Percentiles rank a stretch among this genome's conserved stretches.
Evolutionary conservation across 1,140 invertebrate genomes (phyloP).

Genomic region (Zophobas morio): DNA sequence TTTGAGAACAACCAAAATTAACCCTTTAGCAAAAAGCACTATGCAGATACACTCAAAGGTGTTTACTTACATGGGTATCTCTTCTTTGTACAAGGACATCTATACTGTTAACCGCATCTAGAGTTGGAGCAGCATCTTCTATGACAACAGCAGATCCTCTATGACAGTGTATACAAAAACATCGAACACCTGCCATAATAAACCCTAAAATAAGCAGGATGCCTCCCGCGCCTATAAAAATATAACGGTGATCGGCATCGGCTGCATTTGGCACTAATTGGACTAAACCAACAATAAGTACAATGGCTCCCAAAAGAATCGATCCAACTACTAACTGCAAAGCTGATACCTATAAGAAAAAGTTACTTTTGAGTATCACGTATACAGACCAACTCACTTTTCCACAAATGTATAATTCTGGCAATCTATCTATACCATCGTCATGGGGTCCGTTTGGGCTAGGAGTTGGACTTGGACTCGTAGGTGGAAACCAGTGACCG

Average conservation of each 20-base stretch:
- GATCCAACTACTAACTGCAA: constrained; percentile 83
- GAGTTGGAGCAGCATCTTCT: constrained; percentile 60
- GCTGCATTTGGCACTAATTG: constrained; percentile 86
- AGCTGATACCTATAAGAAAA: constrained; percentile 75
- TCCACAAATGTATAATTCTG: constrained; percentile 81
- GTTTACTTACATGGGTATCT: constrained; percentile 63
- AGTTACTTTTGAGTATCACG: background rate
- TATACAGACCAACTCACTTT: constrained; percentile 71
- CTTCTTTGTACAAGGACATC: constrained; percentile 66
- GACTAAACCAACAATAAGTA: constrained; percentile 85
- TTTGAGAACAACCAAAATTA: constrained; percentile 8
- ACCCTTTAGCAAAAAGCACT: constrained; percentile 13
- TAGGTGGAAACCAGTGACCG: constrained; percentile 72
- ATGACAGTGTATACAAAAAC: constrained; percentile 65
- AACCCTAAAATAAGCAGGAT: constrained; percentile 73
- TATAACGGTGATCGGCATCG: constrained; percentile 81
- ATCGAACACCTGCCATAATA: constrained; percentile 68
- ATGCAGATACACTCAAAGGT: background rate
- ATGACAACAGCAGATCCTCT: constrained; percentile 59
- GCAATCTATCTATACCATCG: constrained; percentile 69
- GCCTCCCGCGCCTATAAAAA: constrained; percentile 77
- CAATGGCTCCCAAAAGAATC: constrained; percentile 81
- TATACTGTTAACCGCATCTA: constrained; percentile 65
- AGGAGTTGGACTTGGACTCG: constrained; percentile 73
- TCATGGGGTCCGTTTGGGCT: constrained; percentile 72